These are phyloP conservation scores for Rhagoletis zephyria DNA, from an alignment of 1,140 invertebrate species.

Conservation along the genomic window DNA sequence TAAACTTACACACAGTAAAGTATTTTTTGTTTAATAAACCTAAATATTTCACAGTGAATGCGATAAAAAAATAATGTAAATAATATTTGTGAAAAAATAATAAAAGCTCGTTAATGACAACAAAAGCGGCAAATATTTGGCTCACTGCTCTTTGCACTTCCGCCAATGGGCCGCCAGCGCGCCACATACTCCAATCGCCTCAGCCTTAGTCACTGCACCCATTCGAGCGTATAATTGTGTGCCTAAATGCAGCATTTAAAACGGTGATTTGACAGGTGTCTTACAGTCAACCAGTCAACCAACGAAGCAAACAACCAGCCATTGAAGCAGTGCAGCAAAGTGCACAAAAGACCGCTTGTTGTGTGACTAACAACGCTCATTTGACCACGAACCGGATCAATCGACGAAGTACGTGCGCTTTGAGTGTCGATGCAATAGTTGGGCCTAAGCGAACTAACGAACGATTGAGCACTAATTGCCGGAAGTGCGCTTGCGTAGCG, in stretches of 20 bases:
- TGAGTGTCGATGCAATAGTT: constrained; percentile 4
- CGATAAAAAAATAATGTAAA: background rate
- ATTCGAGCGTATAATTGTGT: constrained; percentile 35
- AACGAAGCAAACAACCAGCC: background rate
- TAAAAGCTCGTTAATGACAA: background rate
- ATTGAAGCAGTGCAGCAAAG: background rate
- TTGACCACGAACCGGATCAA: background rate
- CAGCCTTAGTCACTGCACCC: constrained; percentile 26
- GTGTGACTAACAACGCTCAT: background rate
- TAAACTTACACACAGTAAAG: background rate
- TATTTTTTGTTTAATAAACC: background rate
- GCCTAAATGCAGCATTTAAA: constrained; percentile 43
- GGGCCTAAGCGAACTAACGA: background rate
- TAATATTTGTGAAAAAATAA: background rate
- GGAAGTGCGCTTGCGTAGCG: constrained; percentile 46
- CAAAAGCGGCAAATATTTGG: background rate
- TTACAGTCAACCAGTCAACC: background rate
- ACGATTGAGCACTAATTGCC: background rate
- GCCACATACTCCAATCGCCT: background rate
- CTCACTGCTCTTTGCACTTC: background rate
- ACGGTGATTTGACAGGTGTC: constrained; percentile 26
- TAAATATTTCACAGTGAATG: background rate
- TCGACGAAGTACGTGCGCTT: background rate
- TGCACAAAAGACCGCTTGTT: background rate
- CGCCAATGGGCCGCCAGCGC: background rate